Base-by-base conservation (phyloP, 2,113 vertebrate genomes). In the Pimephales promelas region DNA sequence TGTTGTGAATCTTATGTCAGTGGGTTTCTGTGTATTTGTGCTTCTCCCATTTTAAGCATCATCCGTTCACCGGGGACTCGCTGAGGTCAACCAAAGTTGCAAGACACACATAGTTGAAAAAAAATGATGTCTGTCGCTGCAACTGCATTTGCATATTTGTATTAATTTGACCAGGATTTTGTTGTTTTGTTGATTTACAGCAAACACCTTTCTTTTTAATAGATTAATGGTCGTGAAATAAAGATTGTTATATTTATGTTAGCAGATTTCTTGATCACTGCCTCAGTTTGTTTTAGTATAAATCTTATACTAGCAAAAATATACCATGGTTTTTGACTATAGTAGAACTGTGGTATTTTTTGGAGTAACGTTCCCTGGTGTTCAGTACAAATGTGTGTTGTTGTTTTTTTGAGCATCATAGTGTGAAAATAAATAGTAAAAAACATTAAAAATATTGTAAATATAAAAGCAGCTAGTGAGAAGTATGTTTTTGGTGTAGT, bases 211-310 rank as follows among this genome's bases (percentile, higher is more conserved):
- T 11, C 76, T 78, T 79, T 89, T 24, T 68, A 88, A 85, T 76
- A 81, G 72, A 86, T 68, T 83, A 77, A 66, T 64, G 59, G 31
- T 83, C 74, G 56, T 78, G 45, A 85, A 87, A 90, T 88, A 90
- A 90, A 90, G 83, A 86, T 83, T 81, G 86, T 81, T 87, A 83
- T 86, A 87, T 87, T 88, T 86, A 88, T 82, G 72, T 83, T 81
- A 87, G 82, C 61, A 59, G 31, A 85, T 36, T 71, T 61, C 5
- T 73, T 28, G 18, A 76, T 52, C 52, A 70, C 49, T 7, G 49
- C 7, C 4, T 64, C 26, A 3, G 13, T 87, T 56, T 57, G 45
- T 18, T 73, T 47, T 49, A 52, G 0, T n/a, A 40, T 68, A n/a
- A 9, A 40, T 8, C 2, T 22, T 40, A 13, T 40, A 36, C 36